phyloP scores from a whole-genome alignment of 1,140 invertebrate genomes.

The Grapholita molesta region DNA sequence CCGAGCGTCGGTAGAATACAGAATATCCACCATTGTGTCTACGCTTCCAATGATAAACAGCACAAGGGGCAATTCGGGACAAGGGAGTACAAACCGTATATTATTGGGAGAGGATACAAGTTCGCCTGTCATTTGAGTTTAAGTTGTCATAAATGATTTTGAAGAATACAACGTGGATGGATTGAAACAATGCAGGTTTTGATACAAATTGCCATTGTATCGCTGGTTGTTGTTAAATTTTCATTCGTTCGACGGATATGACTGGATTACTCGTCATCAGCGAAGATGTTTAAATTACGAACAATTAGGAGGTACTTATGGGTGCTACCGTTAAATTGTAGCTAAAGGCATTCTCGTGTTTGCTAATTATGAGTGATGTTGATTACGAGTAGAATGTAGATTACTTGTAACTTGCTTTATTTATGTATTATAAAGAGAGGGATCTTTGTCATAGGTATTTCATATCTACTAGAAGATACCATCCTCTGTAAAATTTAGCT shows the following conservation, averaged over 20 bases:
- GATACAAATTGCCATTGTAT: conserved; percentile 56
- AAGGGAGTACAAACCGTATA: conserved; percentile 27
- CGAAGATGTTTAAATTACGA: background rate
- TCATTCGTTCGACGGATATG: background rate
- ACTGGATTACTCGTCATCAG: background rate
- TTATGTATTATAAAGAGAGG: too few species aligned
- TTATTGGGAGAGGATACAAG: background rate
- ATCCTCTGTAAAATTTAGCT: too few species aligned
- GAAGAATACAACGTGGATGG: conserved; percentile 10
- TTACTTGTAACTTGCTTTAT: too few species aligned
- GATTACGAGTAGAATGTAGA: background rate
- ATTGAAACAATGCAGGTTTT: conserved; percentile 45
- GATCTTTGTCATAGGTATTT: too few species aligned
- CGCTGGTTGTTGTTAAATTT: conserved; percentile 40
- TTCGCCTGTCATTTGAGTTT: background rate
- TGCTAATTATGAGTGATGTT: background rate
- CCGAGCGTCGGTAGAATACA: conserved; percentile 44
- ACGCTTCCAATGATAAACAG: conserved; percentile 1
- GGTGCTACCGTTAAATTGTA: background rate
- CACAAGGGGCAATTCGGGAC: background rate
- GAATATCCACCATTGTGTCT: conserved; percentile 45
- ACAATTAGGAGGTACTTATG: background rate
- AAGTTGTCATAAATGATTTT: background rate
- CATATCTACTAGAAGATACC: too few species aligned
- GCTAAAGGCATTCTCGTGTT: background rate